phyloP scores from a whole-genome alignment of 2,888 invertebrate genomes.

The Hyposoter dolosus region DNA sequence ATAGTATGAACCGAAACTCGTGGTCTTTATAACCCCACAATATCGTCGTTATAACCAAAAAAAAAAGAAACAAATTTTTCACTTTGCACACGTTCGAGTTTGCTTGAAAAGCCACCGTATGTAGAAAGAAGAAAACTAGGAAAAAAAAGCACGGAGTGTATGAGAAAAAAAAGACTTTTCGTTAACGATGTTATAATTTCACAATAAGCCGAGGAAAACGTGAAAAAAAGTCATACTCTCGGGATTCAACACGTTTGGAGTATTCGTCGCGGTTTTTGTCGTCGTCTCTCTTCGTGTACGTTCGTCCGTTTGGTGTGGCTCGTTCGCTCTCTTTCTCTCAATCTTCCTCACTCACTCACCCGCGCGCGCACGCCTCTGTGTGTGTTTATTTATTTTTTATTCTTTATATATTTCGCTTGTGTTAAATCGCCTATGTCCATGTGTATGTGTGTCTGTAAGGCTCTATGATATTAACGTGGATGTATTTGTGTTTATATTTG shows the following conservation, averaged over 20 bases:
- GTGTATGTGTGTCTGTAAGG: background rate
- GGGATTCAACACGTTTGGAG: conserved; percentile 51
- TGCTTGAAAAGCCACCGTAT: conserved; percentile 7
- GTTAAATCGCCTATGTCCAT: conserved; percentile 21
- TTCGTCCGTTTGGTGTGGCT: conserved; percentile 39
- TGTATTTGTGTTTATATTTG: conserved; percentile 13
- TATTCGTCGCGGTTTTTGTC: conserved; percentile 45
- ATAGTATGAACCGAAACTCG: conserved; percentile 39
- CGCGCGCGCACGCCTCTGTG: conserved; percentile 36
- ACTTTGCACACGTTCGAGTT: conserved; percentile 27
- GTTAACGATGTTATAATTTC: conserved; percentile 1
- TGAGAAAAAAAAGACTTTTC: conserved; percentile 7
- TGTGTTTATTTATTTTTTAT: conserved; percentile 56
- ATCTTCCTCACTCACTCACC: background rate
- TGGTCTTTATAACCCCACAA: conserved; percentile 46
- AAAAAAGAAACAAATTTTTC: conserved; percentile 27
- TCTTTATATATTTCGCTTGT: conserved; percentile 27
- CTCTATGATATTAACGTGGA: background rate
- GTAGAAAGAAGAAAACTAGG: background rate
- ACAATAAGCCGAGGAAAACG: conserved; percentile 7
- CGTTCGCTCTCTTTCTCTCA: conserved; percentile 22
- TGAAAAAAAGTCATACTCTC: conserved; percentile 31
- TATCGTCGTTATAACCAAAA: conserved; percentile 46
- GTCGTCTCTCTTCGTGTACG: conserved; percentile 41
- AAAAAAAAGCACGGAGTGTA: background rate